Percentiles rank a stretch among this genome's conserved stretches.
These are phyloP conservation scores for Neolamprologus sp. DNA, from an alignment of 2,113 vertebrate species.

Conservation along the genomic window DNA sequence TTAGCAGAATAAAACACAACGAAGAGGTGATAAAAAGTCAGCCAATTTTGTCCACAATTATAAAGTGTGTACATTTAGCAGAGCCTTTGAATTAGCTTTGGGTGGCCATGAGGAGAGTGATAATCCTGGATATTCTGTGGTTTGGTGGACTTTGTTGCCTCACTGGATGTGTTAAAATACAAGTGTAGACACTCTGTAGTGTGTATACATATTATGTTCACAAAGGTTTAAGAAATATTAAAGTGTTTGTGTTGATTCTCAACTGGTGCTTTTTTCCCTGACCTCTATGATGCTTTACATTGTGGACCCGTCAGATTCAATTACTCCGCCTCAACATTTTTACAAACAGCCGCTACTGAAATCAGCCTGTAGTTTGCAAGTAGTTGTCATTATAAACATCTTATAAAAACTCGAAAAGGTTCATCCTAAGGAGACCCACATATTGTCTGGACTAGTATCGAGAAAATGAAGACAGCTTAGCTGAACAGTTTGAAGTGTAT, in stretches of 20 bases:
- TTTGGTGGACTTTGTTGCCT: background rate
- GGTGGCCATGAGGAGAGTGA: background rate
- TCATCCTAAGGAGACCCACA: background rate
- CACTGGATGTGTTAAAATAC: background rate
- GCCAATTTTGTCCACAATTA: background rate
- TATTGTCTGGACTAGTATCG: fast-evolving
- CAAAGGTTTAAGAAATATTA: background rate
- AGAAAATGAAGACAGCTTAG: background rate
- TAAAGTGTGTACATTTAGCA: background rate
- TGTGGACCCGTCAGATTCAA: background rate
- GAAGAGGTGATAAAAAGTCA: background rate
- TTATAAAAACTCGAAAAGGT: fast-evolving
- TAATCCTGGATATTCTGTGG: background rate
- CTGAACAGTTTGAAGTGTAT: background rate
- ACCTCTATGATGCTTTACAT: background rate
- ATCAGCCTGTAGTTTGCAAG: background rate
- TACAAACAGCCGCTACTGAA: background rate
- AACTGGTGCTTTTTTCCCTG: fast-evolving
- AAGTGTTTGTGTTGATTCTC: background rate
- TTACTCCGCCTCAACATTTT: background rate
- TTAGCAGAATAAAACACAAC: background rate
- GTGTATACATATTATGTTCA: background rate
- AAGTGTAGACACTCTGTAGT: background rate
- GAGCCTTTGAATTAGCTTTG: background rate
- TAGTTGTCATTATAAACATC: background rate